phyloP scores from a whole-genome alignment of 2,888 invertebrate genomes.

The Tanypteryx hageni region DNA sequence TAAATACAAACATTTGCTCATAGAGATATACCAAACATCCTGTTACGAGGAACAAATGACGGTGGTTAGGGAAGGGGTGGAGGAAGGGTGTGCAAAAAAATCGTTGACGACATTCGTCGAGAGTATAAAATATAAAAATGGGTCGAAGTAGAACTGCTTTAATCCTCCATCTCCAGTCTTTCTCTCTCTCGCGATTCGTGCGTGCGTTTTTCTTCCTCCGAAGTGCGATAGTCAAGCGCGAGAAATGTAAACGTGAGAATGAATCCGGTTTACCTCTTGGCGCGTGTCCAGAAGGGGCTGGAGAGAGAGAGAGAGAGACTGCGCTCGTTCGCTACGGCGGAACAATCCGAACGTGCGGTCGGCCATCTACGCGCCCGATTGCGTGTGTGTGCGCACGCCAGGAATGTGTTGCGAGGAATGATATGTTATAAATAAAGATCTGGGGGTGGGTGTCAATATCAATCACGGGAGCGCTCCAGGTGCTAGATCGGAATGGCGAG shows the following conservation, averaged over 20 bases:
- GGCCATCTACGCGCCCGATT: background rate
- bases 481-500: background rate
- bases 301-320: background rate
- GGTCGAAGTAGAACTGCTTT: background rate
- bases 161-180: background rate
- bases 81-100: too few species aligned
- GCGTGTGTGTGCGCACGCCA: background rate
- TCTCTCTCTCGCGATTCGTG: background rate
- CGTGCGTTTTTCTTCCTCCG: background rate
- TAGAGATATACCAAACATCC: too few species aligned
- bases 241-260: slow-evolving; percentile 17
- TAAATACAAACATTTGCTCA: background rate
- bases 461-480: background rate
- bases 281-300: slow-evolving; percentile 27
- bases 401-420: background rate
- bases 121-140: background rate
- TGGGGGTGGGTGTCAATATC: background rate
- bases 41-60: too few species aligned
- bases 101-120: too few species aligned
- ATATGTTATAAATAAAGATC: slow-evolving; percentile 20
- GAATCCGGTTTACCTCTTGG: slow-evolving; percentile 24
- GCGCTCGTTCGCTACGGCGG: background rate
- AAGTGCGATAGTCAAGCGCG: slow-evolving; percentile 2
- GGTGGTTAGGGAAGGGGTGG: too few species aligned
- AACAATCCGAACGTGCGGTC: background rate